These are phyloP conservation scores for Procapra przewalskii DNA, from an alignment of 2,113 vertebrate species.

Conservation along the genomic window DNA sequence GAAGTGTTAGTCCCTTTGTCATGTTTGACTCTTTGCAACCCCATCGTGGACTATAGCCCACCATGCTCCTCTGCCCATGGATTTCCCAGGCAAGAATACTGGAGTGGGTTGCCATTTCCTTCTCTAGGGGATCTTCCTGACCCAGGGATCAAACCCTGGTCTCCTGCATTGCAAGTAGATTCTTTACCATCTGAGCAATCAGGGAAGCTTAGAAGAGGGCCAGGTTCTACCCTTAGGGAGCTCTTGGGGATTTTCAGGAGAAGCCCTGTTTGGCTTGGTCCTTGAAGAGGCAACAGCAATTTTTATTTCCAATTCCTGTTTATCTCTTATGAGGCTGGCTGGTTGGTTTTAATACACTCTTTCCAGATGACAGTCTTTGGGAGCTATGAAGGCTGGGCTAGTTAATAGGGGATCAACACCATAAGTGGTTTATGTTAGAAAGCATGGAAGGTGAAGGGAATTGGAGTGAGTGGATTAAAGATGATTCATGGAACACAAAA, in stretches of 20 bases:
- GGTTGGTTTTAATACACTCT: neutral
- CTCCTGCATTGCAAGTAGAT: neutral
- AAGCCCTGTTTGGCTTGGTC: neutral
- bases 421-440: neutral
- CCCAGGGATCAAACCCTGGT: neutral
- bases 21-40: neutral
- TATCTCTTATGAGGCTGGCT: neutral
- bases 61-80: neutral
- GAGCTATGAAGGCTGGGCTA: neutral
- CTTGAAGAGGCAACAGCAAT: neutral
- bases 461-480: neutral
- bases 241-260: neutral
- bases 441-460: neutral
- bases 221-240: neutral
- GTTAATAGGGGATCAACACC: neutral
- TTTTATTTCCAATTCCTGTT: neutral
- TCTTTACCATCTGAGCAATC: neutral
- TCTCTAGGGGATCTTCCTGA: neutral
- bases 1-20: neutral
- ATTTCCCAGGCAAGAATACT: neutral
- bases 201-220: neutral
- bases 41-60: neutral
- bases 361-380: neutral
- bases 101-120: neutral
- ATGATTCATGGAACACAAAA: neutral